A percentile compares a stretch with the other conserved stretches of the same genome.
phyloP scores from a whole-genome alignment of 92 coral and sea anemone genomes.

The Bergia sp. region DNA sequence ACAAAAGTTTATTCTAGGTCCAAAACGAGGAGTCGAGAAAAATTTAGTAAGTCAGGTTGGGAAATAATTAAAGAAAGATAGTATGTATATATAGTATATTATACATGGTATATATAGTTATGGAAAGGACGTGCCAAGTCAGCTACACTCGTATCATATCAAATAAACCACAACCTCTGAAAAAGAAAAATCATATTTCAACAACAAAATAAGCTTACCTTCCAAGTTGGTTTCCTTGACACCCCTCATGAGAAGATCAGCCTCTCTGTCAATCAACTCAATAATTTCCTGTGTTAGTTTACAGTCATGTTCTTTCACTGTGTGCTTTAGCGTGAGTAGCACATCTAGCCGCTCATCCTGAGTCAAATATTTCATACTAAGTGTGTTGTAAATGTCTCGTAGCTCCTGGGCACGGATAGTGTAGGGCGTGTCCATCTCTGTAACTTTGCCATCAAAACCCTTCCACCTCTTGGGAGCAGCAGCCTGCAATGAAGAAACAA shows the following conservation, averaged over 20 bases:
- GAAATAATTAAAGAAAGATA: too few species aligned
- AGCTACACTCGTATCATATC: too few species aligned
- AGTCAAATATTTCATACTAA: conserved; percentile 95
- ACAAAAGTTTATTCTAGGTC: neutral
- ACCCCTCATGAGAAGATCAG: conserved; percentile 98
- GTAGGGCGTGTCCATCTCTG: conserved; percentile 99
- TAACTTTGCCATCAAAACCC: conserved; percentile 93
- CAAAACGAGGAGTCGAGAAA: too few species aligned
- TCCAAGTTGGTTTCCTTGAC: conserved; percentile 96
- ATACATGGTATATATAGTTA: too few species aligned
- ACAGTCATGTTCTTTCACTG: conserved; percentile 98
- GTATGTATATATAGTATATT: too few species aligned
- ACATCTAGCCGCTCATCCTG: conserved; percentile 97
- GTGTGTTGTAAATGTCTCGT: conserved; percentile 93
- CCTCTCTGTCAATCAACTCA: conserved; percentile 97
- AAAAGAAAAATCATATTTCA: too few species aligned
- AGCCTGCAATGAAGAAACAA: conserved; percentile 62
- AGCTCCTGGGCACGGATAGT: conserved; percentile 97
- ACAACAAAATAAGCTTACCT: conserved; percentile 53
- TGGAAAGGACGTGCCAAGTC: too few species aligned
- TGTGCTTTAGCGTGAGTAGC: conserved; percentile 92
- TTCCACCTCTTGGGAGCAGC: conserved; percentile 99
- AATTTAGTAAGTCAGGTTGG: too few species aligned
- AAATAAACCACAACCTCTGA: too few species aligned
- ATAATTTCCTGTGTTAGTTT: conserved; percentile 96